These are phyloP conservation scores for Chaenogobius annularis DNA, from an alignment of 2,113 vertebrate genomes.

Conservation along the genomic window DNA sequence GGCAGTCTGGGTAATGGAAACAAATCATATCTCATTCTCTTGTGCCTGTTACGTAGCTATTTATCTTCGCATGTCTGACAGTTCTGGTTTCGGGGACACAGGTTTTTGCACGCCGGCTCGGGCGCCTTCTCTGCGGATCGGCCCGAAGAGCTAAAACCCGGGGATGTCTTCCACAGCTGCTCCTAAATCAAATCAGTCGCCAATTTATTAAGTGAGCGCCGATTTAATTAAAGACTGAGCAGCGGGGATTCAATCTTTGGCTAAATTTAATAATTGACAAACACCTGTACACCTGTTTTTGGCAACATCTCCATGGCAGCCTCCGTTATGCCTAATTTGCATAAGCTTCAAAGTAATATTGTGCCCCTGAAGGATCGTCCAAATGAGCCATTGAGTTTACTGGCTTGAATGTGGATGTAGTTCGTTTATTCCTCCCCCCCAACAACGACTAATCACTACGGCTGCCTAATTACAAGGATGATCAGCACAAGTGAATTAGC, in stretches of 20 bases:
- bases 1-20: constrained; percentile 55
- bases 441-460: constrained; percentile 53
- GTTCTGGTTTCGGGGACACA: constrained; percentile 30
- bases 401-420: constrained; percentile 37
- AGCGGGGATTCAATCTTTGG: constrained; percentile 69
- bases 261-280: constrained; percentile 71
- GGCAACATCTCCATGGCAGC: constrained; percentile 48
- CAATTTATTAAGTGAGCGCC: constrained; percentile 71
- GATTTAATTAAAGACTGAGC: constrained; percentile 74
- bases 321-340: constrained; percentile 59
- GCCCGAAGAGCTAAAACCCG: constrained; percentile 46
- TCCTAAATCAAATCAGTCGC: constrained; percentile 68
- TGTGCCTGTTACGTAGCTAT: constrained; percentile 45
- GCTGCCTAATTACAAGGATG: constrained; percentile 67
- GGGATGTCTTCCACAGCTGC: constrained; percentile 62
- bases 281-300: constrained; percentile 73
- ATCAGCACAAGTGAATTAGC: constrained; percentile 63
- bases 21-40: constrained; percentile 53
- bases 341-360: constrained; percentile 47
- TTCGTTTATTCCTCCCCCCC: constrained; percentile 36
- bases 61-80: constrained; percentile 54
- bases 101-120: constrained; percentile 23
- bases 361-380: constrained; percentile 46
- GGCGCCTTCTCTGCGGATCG: constrained; percentile 43
- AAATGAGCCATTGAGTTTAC: constrained; percentile 47